A percentile compares a stretch with the other conserved stretches of the same genome.
phyloP scores from a whole-genome alignment of 2,888 invertebrate genomes.

The Drosophila histrio region DNA sequence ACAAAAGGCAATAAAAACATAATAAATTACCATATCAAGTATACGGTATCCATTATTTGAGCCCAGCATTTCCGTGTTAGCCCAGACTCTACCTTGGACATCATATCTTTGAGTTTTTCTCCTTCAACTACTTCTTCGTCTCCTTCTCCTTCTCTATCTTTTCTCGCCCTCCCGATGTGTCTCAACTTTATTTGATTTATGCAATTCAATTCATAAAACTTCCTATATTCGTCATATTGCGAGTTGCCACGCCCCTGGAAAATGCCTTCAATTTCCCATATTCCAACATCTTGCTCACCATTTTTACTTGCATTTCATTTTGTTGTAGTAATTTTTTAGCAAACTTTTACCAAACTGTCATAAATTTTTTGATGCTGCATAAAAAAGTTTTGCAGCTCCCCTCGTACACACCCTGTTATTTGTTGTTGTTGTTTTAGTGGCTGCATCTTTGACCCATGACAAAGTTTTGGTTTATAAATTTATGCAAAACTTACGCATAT shows the following conservation, averaged over 20 bases:
- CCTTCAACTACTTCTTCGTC: neutral
- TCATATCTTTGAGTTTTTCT: neutral
- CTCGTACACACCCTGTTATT: slow-evolving; percentile 8
- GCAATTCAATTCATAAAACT: slow-evolving; percentile 80
- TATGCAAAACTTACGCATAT: slow-evolving; percentile 78
- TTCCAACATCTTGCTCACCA: slow-evolving; percentile 22
- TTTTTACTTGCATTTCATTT: slow-evolving; percentile 43
- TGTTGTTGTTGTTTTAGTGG: slow-evolving; percentile 18
- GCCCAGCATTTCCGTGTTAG: slow-evolving; percentile 71
- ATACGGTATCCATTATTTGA: slow-evolving; percentile 62
- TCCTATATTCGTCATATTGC: slow-evolving; percentile 57
- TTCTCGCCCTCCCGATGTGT: neutral
- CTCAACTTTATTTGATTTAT: slow-evolving; percentile 71
- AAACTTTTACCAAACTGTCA: slow-evolving; percentile 77
- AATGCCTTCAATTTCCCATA: slow-evolving; percentile 46
- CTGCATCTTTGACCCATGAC: slow-evolving; percentile 51
- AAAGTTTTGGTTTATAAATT: slow-evolving; percentile 79
- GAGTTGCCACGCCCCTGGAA: slow-evolving; percentile 48
- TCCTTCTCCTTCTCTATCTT: slow-evolving; percentile 2
- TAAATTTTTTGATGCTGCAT: slow-evolving; percentile 77
- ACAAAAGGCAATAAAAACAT: slow-evolving; percentile 81
- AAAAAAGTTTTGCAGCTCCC: slow-evolving; percentile 56
- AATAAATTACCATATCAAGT: slow-evolving; percentile 83
- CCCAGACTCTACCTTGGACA: slow-evolving; percentile 6
- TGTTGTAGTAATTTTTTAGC: slow-evolving; percentile 46